Conservation (phyloP, 92 coral and sea anemone genomes). For the Isaurus tuberculatus region DNA sequence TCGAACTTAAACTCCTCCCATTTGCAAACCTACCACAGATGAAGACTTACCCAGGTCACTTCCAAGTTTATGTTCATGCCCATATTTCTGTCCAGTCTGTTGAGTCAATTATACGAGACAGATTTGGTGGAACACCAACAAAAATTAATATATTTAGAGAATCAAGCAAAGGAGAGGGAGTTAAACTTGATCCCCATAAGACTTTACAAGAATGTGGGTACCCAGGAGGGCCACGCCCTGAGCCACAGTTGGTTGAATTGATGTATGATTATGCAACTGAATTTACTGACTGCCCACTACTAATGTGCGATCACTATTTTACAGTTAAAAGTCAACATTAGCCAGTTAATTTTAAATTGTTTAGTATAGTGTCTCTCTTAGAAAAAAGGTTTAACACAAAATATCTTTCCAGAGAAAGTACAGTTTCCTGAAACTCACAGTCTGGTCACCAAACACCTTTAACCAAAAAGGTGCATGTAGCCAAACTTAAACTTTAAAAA, state of each 20-base stretch:
- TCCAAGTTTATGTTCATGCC: slow-evolving; percentile 90
- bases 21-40: slow-evolving; percentile 92
- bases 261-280: slow-evolving; percentile 92
- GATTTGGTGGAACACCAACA: slow-evolving; percentile 89
- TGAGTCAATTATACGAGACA: slow-evolving; percentile 68
- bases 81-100: slow-evolving; percentile 83
- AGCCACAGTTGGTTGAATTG: slow-evolving; percentile 90
- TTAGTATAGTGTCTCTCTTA: too few species aligned
- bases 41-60: slow-evolving; percentile 93
- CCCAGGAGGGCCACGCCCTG: slow-evolving; percentile 87
- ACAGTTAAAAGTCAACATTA: slow-evolving; percentile 9
- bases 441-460: too few species aligned
- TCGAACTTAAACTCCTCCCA: slow-evolving; percentile 85
- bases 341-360: too few species aligned
- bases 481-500: too few species aligned
- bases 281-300: slow-evolving; percentile 93
- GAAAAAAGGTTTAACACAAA: too few species aligned
- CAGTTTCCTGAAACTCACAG: too few species aligned
- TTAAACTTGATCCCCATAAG: slow-evolving; percentile 76
- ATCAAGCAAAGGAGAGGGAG: slow-evolving; percentile 76
- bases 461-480: too few species aligned
- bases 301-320: slow-evolving; percentile 95
- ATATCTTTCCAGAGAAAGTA: too few species aligned
- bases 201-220: slow-evolving; percentile 89
- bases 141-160: slow-evolving; percentile 80